Base-by-base conservation (phyloP, 1,140 invertebrate genomes). In the Camponotus vicinus region DNA sequence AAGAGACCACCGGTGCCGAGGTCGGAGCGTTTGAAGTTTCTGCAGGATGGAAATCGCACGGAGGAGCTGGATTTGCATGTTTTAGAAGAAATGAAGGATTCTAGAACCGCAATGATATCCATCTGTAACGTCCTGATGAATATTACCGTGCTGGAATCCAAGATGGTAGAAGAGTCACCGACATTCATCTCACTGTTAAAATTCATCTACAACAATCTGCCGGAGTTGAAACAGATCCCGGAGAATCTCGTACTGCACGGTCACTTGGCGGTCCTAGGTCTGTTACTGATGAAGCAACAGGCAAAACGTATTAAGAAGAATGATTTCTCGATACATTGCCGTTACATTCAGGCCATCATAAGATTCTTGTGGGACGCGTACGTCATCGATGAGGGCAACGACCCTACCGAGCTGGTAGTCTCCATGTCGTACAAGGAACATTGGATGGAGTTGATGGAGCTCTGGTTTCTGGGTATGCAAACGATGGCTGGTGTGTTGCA, bases 391-490 rank as follows among this genome's bases (percentile, higher is more conserved):
- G 98, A 99, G 93, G 97, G 97, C 32, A 97, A 97, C 92, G 97
- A 98, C 93, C 97, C 97, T 15, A 97, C 96, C 32, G 96, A 97
- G 75, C 94, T 99, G 52, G 97, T 98, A 3, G 97, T 99, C 0
- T 96, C 98, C 3, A 97, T 98, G 95, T 96, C 96, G 15, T 99
- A 99, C 93, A 98, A 98, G 92, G 97, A 97, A 92, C 95, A 97
- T 85, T 99, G 98, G 98, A 96, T 97, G 93, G 98, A 98, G 91
- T 96, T 99, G 21, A 98, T 97, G 94, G 98, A 99, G 93, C 95
- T 99, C 1, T 99, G 98, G 98, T 99, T 98, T 94, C 95, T 99
- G 32, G 98, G 98, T 15, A 98, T 99, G 98, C 98, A 99, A 94
- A 98, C 98, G 15, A 97, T 98, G 95, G 97, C 97, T 88, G 96